Evolutionary conservation across 2,888 invertebrate species (phyloP).

Genomic region (Chrysina gloriosa): DNA sequence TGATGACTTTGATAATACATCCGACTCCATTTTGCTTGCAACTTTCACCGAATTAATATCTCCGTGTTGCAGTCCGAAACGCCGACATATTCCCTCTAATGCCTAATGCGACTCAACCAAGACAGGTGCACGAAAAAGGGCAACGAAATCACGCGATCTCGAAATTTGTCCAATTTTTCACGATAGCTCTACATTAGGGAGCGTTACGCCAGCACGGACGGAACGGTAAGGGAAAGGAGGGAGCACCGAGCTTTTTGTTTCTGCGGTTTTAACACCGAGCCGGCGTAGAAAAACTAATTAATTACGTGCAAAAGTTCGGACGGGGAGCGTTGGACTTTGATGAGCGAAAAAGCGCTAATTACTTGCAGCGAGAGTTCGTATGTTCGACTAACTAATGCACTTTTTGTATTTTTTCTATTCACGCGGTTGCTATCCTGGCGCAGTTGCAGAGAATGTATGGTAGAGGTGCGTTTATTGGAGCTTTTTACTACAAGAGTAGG

Average conservation of each 20-base stretch:
- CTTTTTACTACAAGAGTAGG: no score
- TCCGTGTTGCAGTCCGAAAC: no score
- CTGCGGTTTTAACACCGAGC: not conserved
- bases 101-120: no score
- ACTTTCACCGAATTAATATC: no score
- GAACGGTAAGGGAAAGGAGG: not conserved
- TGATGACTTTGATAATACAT: no score
- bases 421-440: no score
- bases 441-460: no score
- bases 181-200: conserved; percentile 9
- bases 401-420: no score
- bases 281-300: not conserved
- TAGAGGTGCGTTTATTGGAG: no score
- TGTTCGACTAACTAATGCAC: not conserved
- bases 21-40: no score
- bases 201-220: not conserved
- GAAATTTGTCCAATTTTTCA: conserved; percentile 25
- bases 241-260: not conserved
- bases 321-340: not conserved
- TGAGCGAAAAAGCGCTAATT: not conserved
- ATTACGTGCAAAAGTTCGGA: not conserved
- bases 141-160: conserved; percentile 11
- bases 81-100: no score
- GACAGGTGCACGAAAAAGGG: no score
- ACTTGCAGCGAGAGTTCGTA: not conserved